Evolutionary conservation across 2,113 vertebrate species (phyloP), one percentile per base, ranked within the genome.

Genomic region (Anthoscopus minutus): DNA sequence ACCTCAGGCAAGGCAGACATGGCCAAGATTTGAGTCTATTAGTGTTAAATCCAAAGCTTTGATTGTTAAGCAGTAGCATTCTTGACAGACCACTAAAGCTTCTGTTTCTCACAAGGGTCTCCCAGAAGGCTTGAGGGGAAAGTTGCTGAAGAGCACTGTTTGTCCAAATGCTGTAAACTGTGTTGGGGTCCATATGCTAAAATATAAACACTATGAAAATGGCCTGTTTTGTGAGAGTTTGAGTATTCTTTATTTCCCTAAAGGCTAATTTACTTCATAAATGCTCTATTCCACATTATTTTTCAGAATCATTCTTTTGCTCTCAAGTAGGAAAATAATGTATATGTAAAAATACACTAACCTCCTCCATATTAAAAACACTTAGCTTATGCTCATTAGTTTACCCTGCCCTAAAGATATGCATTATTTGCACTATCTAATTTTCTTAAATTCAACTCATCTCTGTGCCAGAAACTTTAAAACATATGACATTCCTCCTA

Each of bases 401-500:
- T 86, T 53, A 69, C 6, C 6, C 7, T 2, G 80, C 15, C n/a
- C 22, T 82, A 66, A 35, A 50, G 9, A 40, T 18, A 48, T 9
- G 13, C 5, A 37, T 54, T 72, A 33, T 79, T 77, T 71, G 9
- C n/a, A 10, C 7, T 62, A 5, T 33, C 11, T 85, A 2, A 57
- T 89, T 25, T 44, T 93, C 44, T 66, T 62, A 85, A 88, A 83
- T 44, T 91, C 54, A 74, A 70, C 24, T 10, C 13, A 56, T 24
- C 19, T 47, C 16, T 79, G 21, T 15, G 18, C 14, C 15, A 95
- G 66, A 77, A 69, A 66, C 54, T 92, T 87, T 66, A 38, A 82
- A 76, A 53, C 0, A 0, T 33, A 13, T 47, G 89, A 28, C 35
- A 45, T 57, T 65, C 16, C 9, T 28, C 6, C 6, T 2, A 15